These are phyloP conservation scores for Nymphalis urticae DNA, from an alignment of 2,888 invertebrate genomes.

Conservation along the genomic window DNA sequence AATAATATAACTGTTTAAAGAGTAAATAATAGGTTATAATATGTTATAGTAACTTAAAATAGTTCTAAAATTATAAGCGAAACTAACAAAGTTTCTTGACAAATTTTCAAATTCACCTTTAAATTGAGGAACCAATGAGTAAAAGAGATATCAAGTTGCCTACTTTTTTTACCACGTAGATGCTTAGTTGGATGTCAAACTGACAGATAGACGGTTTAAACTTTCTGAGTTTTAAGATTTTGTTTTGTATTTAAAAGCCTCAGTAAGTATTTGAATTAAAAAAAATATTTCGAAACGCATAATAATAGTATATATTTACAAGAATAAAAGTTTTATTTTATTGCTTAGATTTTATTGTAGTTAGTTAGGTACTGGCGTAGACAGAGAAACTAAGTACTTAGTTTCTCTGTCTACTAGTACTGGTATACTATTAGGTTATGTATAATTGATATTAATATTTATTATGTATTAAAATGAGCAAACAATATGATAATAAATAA, in stretches of 20 bases:
- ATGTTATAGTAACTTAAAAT: neutral
- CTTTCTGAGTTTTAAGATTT: neutral
- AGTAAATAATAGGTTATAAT: neutral
- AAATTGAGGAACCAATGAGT: constrained; percentile 23
- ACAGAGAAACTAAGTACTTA: too few species aligned
- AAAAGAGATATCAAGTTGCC: constrained; percentile 17
- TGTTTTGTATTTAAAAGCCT: neutral
- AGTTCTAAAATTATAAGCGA: constrained; percentile 6
- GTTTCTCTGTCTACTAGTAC: too few species aligned
- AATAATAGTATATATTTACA: too few species aligned
- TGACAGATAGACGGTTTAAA: constrained; percentile 13
- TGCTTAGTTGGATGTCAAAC: constrained; percentile 16
- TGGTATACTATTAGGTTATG: too few species aligned
- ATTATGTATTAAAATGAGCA: too few species aligned
- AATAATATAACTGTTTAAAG: neutral
- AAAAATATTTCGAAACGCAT: too few species aligned
- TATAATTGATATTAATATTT: too few species aligned
- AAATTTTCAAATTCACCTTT: constrained; percentile 28
- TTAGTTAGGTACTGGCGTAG: too few species aligned
- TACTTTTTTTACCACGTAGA: constrained; percentile 29
- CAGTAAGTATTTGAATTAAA: neutral
- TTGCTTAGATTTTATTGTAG: too few species aligned
- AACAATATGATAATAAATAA: too few species aligned
- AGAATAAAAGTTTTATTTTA: too few species aligned
- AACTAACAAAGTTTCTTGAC: constrained; percentile 23